Conservation (phyloP, 2,888 invertebrate genomes). For the Metallyticus violacea region DNA sequence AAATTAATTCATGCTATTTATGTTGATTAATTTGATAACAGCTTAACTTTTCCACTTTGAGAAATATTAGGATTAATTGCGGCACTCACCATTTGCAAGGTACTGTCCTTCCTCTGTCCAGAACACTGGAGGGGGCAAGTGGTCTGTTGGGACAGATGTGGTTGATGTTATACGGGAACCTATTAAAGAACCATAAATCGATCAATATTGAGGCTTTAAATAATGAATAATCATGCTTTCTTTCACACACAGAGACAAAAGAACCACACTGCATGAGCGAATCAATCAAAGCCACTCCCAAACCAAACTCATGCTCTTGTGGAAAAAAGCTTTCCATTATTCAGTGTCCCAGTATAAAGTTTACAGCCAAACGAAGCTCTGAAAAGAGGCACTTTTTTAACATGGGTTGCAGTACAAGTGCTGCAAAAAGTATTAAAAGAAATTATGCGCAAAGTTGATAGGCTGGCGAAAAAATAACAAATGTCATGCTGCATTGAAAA, state of each 20-base stretch:
- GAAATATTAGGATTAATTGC: too few species aligned
- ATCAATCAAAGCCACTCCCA: background rate
- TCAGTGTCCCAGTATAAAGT: too few species aligned
- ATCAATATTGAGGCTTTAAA: background rate
- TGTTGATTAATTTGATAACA: too few species aligned
- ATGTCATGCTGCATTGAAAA: too few species aligned
- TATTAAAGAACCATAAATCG: background rate
- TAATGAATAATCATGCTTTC: background rate
- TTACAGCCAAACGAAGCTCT: too few species aligned
- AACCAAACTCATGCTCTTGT: background rate
- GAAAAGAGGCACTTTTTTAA: too few species aligned
- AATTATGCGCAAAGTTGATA: too few species aligned
- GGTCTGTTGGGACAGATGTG: background rate
- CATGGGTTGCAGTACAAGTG: too few species aligned
- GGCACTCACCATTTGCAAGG: conserved; percentile 81
- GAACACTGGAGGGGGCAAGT: conserved; percentile 60
- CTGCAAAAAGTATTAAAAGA: too few species aligned
- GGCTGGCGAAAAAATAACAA: too few species aligned
- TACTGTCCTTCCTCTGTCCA: conserved; percentile 86
- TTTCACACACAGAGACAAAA: background rate
- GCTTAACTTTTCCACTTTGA: too few species aligned
- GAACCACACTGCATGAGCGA: background rate
- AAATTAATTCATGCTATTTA: too few species aligned
- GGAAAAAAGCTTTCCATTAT: conserved; percentile 47
- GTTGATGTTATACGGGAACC: background rate